Percentiles rank a stretch among this genome's conserved stretches.
Conservation (phyloP, 1,140 invertebrate species). For the Camponotus pennsylvanicus region DNA sequence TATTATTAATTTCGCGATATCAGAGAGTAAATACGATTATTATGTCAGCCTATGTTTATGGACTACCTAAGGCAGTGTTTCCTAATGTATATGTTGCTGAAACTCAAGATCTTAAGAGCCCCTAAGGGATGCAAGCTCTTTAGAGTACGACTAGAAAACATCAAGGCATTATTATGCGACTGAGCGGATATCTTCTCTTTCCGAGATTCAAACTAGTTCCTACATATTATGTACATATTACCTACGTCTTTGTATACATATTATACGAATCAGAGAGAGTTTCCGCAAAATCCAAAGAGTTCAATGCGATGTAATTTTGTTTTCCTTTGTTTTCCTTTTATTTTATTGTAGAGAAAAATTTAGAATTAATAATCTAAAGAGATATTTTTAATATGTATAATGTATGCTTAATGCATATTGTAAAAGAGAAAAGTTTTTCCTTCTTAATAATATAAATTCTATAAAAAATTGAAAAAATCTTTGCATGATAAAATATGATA, state of each 20-base stretch:
- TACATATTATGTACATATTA: no score
- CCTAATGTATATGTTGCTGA: constrained; percentile 35
- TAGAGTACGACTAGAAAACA: constrained; percentile 5
- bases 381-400: neutral
- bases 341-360: neutral
- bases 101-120: constrained; percentile 36
- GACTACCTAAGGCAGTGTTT: constrained; percentile 46
- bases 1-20: constrained; percentile 54
- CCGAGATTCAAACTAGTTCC: neutral
- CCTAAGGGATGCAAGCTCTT: constrained; percentile 21
- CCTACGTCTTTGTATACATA: no score
- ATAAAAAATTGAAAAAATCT: neutral
- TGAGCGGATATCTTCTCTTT: neutral
- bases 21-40: constrained; percentile 48
- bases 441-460: neutral
- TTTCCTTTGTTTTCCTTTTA: neutral
- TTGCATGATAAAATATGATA: neutral
- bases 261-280: no score
- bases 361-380: neutral
- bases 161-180: constrained; percentile 20
- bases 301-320: neutral
- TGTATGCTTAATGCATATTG: neutral
- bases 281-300: no score
- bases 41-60: constrained; percentile 47
- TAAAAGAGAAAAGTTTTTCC: neutral